Percentiles rank a stretch among this genome's conserved stretches.
Conservation (phyloP, 2,113 vertebrate genomes). For the Reinhardtius hippoglossoides region DNA sequence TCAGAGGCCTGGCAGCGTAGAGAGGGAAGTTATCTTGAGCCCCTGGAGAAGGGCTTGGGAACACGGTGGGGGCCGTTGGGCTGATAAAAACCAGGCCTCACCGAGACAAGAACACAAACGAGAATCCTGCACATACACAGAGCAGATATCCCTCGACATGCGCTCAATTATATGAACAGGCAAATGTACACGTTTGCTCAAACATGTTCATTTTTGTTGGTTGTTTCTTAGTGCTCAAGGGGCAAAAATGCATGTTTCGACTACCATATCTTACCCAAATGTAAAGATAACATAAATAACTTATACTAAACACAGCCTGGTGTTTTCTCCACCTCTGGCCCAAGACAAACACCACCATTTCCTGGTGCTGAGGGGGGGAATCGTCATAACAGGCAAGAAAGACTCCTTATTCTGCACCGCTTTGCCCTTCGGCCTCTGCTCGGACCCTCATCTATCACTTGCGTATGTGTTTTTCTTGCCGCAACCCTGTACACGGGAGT, state of each 20-base stretch:
- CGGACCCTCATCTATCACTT: conserved; percentile 69
- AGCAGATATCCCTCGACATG: not conserved
- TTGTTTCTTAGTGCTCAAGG: too few relatives aligned
- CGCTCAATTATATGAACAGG: not conserved
- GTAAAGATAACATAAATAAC: conserved; percentile 57
- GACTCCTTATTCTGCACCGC: conserved; percentile 43
- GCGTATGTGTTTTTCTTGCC: conserved; percentile 61
- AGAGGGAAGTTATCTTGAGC: conserved; percentile 73
- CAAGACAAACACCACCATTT: conserved; percentile 64
- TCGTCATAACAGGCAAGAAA: conserved; percentile 45
- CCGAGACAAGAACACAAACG: conserved; percentile 44
- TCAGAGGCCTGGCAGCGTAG: conserved; percentile 66
- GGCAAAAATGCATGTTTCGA: not conserved
- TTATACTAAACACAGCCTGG: conserved; percentile 44
- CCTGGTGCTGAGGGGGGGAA: conserved; percentile 52
- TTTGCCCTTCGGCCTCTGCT: conserved; percentile 71
- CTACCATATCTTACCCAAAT: conserved; percentile 1
- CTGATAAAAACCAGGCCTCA: conserved; percentile 73
- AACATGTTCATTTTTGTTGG: too few relatives aligned
- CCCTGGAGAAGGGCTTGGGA: conserved; percentile 65
- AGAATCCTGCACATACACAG: conserved; percentile 19
- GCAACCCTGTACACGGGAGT: conserved; percentile 42
- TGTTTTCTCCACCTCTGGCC: conserved; percentile 57
- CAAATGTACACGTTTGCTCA: conserved; percentile 1
- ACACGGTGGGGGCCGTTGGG: conserved; percentile 45